Conservation (phyloP, 1,140 invertebrate genomes). For the Diabrotica virgifera region DNA sequence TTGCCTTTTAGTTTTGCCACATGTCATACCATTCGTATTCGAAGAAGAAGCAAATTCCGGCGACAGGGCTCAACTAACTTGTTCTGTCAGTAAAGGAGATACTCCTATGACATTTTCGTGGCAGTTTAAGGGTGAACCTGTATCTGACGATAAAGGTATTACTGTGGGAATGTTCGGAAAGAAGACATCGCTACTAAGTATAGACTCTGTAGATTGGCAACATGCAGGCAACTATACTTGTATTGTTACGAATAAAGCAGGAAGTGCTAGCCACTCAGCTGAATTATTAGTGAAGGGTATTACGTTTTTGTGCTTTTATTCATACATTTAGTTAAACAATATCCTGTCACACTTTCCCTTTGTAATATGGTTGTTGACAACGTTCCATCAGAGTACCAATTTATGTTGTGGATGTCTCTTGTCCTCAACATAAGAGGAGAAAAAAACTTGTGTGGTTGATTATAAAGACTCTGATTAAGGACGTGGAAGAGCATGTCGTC, state of each 20-base stretch:
- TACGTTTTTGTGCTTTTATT: too few species aligned
- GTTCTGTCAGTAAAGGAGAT: conserved; percentile 40
- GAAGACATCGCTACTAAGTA: conserved; percentile 70
- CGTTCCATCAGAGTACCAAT: too few species aligned
- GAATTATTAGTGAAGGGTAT: conserved; percentile 71
- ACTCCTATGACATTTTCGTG: conserved; percentile 47
- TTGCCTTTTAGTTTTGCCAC: conserved; percentile 48
- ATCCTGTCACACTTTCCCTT: too few species aligned
- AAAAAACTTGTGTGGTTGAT: too few species aligned
- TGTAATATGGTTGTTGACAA: too few species aligned
- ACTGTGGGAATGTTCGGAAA: conserved; percentile 58
- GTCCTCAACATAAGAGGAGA: too few species aligned
- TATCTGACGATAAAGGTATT: conserved; percentile 26
- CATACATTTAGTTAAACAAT: too few species aligned
- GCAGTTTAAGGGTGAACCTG: conserved; percentile 50
- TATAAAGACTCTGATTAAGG: too few species aligned
- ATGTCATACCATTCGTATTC: conserved; percentile 67
- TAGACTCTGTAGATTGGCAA: conserved; percentile 71
- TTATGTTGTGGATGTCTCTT: too few species aligned
- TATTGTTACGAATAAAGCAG: conserved; percentile 67
- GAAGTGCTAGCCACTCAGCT: conserved; percentile 62
- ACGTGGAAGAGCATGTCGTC: too few species aligned
- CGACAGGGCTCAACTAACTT: conserved; percentile 43
- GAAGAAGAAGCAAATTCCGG: conserved; percentile 54
- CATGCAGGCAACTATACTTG: conserved; percentile 73